Percentiles rank a stretch among this genome's conserved stretches.
These are phyloP conservation scores for Acanthisitta chloris DNA, from an alignment of 2,113 vertebrate species.

Conservation along the genomic window DNA sequence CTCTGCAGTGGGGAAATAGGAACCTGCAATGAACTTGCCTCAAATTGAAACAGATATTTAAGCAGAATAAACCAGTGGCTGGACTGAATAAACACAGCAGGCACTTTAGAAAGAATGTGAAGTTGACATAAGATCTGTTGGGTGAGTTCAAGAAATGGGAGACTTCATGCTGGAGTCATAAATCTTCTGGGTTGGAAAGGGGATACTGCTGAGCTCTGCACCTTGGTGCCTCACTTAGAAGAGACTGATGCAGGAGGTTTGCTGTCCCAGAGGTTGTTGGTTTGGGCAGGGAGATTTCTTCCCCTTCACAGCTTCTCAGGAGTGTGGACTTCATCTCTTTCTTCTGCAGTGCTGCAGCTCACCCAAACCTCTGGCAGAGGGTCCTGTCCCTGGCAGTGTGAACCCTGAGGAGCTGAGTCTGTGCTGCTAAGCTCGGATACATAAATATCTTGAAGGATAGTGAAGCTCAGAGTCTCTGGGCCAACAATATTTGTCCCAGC, in stretches of 20 bases:
- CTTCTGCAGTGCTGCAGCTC: background rate
- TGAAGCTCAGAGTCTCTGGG: background rate
- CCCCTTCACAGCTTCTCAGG: background rate
- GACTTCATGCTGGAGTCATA: background rate
- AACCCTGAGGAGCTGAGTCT: background rate
- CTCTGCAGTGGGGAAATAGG: background rate
- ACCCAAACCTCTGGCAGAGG: background rate
- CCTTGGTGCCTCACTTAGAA: background rate
- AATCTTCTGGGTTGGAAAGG: background rate
- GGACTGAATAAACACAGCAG: constrained; percentile 32
- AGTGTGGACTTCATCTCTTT: background rate
- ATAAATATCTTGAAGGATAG: background rate
- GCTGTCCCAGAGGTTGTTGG: background rate
- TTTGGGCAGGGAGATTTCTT: background rate
- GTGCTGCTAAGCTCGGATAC: background rate
- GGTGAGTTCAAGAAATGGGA: background rate
- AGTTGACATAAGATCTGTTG: constrained; percentile 4
- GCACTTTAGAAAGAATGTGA: background rate
- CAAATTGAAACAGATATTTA: background rate
- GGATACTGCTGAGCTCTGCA: background rate
- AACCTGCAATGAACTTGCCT: constrained; percentile 8
- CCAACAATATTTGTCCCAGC: background rate
- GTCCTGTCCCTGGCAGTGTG: background rate
- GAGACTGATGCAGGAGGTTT: background rate
- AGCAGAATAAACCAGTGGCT: background rate